Evolutionary conservation across 2,113 vertebrate genomes (phyloP), one percentile per base, ranked within the genome.

Genomic region (Hiodon tergisus): DNA sequence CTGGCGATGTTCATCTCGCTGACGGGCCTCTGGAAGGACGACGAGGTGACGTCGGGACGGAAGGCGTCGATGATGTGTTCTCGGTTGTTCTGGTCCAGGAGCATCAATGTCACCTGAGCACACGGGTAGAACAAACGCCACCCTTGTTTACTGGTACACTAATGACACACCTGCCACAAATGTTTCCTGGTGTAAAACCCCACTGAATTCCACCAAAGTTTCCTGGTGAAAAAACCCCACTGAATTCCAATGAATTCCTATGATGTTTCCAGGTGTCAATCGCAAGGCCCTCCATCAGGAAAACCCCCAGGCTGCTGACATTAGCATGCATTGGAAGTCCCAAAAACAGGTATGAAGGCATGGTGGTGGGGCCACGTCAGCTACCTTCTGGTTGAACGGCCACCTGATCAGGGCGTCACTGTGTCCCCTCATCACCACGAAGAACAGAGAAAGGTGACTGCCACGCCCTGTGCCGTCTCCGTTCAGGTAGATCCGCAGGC

Each of bases 301-400:
- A 31, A 31, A 31, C 31, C 31, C 31, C 31, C 31, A 31, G 31
- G 31, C 31, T 1, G 31, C 31, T 31, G 31, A 31, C 31, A 31
- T 31, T 31, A 2, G 31, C 31, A 31, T 31, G 31, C 31, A 31
- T 57, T 57, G 11, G 55, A 57, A 57, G 11, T 8, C 31, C 31
- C 31, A 31, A 57, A 57, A 57, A 57, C 6, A 57, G 11, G 11
- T 2, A 57, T 8, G 11, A 11, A 54, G 16, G 17, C 14, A 10
- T 31, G 9, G 7, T 8, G 16, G 4, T 51, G 63, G 14, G 8
- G 50, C 17, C 5, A 6, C 14, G 4, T n/a, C 10, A 9, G 2
- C 79, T 73, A 98, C 97, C 95, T 99, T 99, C 84, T 99, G 97
- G 83, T 97, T 98, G 81, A 99, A 99, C 77, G 97, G 97, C 97